Conservation (phyloP, 2,888 invertebrate species). For the Stenodera caucasica region DNA sequence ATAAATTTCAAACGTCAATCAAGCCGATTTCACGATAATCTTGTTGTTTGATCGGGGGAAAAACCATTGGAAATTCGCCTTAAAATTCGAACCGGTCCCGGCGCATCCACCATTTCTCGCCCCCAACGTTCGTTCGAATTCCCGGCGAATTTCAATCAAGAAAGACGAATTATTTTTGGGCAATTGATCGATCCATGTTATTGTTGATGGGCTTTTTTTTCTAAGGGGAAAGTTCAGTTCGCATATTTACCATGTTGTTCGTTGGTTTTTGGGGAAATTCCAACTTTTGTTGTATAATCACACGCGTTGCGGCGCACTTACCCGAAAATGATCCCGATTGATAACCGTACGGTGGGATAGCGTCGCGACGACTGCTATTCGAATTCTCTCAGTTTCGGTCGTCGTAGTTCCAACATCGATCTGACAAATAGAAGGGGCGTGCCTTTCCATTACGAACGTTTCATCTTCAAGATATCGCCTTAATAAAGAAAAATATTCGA, state of each 20-base stretch:
- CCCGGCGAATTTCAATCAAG: too few relatives aligned
- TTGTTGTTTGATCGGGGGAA: too few relatives aligned
- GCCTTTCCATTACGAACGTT: slow-evolving; percentile 18
- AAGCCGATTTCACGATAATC: too few relatives aligned
- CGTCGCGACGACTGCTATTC: slow-evolving; percentile 37
- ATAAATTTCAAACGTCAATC: too few relatives aligned
- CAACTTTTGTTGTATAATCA: too few relatives aligned
- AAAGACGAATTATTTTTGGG: too few relatives aligned
- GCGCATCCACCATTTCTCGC: slow-evolving; percentile 2
- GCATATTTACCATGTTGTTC: too few relatives aligned
- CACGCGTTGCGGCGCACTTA: slow-evolving; percentile 17
- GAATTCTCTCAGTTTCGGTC: slow-evolving; percentile 29
- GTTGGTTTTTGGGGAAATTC: too few relatives aligned
- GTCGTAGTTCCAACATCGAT: slow-evolving; percentile 36
- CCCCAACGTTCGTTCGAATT: background rate
- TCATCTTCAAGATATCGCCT: background rate
- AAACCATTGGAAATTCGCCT: background rate
- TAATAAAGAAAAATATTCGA: too few relatives aligned
- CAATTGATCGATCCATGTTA: too few relatives aligned
- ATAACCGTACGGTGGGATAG: slow-evolving; percentile 19
- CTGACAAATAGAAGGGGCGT: slow-evolving; percentile 33
- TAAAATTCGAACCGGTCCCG: background rate
- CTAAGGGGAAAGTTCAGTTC: too few relatives aligned
- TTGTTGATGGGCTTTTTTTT: too few relatives aligned
- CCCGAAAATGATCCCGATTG: background rate